Evolutionary conservation across 2,888 invertebrate species (phyloP), one percentile per base, ranked within the genome.

Genomic region (Podotricha telesiphe): DNA sequence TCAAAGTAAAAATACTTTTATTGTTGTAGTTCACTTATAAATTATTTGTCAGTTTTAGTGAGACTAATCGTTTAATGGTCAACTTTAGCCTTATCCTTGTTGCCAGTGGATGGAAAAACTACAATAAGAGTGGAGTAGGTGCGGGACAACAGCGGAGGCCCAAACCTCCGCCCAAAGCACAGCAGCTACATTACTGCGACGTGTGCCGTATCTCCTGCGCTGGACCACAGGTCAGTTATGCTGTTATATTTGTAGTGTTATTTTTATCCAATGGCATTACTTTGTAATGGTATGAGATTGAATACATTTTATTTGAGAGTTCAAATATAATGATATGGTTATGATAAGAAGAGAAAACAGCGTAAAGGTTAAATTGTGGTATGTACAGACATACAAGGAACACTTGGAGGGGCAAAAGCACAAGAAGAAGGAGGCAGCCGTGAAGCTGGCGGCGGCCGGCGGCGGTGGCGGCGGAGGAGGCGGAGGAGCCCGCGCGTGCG

Each of bases 401-500:
- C 99, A 99, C 94, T 94, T 99, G 83, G 99, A 99, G 85, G 99
- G 99, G 0, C 99, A 99, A 90, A 98, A 98, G 89, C 99, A 99
- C 93, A 99, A 99, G 94, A 99, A 99, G 94, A 98, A 99, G 87
- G 99, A 99, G 87, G 97, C 82, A 94, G 96, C 76, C 90, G 95
- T 78, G 91, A 94, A 79, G 94, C 95, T 74, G 94, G 95, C 73
- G 94, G 94, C 77, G 87, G 94, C 79, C 93, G 95, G 78, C 91
- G 94, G 95, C 75, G 92, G 94, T 95, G 63, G 95, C 28, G 28
- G 28, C 28, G 28, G 28, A 94, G n/a, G n/a, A n/a, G n/a, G n/a
- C 76, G 92, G 94, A 95, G 63, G 95, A 94, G 79, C 87, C 86
- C 85, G 88, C 69, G 87, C 86, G 51, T 84, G 84, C 61, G 88